Evolutionary conservation across 2,797 vertebrate genomes (phyloP).

Genomic region (Simalia tracyae): DNA sequence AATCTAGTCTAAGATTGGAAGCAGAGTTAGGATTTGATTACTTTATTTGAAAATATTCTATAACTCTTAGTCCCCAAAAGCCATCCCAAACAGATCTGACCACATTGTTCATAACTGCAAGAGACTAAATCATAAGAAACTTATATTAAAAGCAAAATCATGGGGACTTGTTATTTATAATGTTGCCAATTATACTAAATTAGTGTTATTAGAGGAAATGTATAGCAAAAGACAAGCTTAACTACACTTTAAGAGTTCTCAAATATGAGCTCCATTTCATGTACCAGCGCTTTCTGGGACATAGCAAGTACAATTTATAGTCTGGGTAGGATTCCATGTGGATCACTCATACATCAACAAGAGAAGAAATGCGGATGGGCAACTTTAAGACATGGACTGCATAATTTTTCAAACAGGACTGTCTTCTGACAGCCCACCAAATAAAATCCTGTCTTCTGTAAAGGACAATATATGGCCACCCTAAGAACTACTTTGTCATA

Average conservation of each 20-base stretch:
- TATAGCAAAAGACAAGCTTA: not conserved
- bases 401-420: not conserved
- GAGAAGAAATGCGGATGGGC: not conserved
- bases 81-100: not conserved
- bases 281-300: not conserved
- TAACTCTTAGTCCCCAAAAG: not conserved
- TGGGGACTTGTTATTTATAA: fast-evolving
- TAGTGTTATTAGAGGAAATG: not conserved
- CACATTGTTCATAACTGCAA: not conserved
- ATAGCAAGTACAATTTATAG: not conserved
- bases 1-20: not conserved
- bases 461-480: not conserved
- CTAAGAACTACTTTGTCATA: not conserved
- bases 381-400: not conserved
- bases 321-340: not conserved
- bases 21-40: not conserved
- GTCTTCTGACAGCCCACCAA: not conserved
- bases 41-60: not conserved
- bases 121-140: not conserved
- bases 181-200: not conserved
- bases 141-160: not conserved
- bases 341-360: too few relatives aligned
- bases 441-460: not conserved
- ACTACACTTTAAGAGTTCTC: not conserved
- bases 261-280: not conserved